Base-by-base conservation (phyloP, 2,113 vertebrate species). In the Struthidea cinerea region DNA sequence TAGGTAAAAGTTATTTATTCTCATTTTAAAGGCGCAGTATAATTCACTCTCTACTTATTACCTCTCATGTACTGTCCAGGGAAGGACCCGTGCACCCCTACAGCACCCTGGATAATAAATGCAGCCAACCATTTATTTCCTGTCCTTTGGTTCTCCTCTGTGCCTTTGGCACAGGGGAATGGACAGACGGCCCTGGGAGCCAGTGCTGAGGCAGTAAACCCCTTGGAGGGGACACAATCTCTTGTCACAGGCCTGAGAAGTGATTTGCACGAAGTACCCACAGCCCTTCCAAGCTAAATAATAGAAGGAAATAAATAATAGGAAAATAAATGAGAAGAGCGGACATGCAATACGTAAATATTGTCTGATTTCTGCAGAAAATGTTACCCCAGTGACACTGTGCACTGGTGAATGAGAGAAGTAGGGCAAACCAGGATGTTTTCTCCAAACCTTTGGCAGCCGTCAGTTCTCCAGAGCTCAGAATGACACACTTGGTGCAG, bases 391-490 rank as follows among this genome's bases (percentile, higher is more conserved):
- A 37, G 33, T 59, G 84, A 26, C 33, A 9, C 37, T 22, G 44
- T 24, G 22, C 53, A 44, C 26, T 68, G 63, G 52, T 50, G 37
- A 44, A 52, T 14, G 53, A 37, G 84, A 68, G 63, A 50, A 52
- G 53, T 5, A 37, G 73, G 53, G 33, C 53, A 84, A 83, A 86
- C 9, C 44, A 37, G 82, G 90, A 47, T 15, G 39, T 60, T 84
- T 76, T 77, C 49, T 68, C 47, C 69, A 64, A 56, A 65, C 26
- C n/a, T 73, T 90, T 90, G 75, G 46, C 88, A 95, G 52, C 32
- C 3, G 5, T 37, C 77, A 22, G 13, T 79, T 79, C 70, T 63
- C 32, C 4, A 39, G 74, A 87, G 82, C 65, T 61, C 46, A 39
- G 65, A 89, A 76, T 79, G 90, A 82, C 61, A 47, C 84, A 3